Conservation (phyloP, 1,140 invertebrate genomes). For the Drosophila lacteicornis region DNA sequence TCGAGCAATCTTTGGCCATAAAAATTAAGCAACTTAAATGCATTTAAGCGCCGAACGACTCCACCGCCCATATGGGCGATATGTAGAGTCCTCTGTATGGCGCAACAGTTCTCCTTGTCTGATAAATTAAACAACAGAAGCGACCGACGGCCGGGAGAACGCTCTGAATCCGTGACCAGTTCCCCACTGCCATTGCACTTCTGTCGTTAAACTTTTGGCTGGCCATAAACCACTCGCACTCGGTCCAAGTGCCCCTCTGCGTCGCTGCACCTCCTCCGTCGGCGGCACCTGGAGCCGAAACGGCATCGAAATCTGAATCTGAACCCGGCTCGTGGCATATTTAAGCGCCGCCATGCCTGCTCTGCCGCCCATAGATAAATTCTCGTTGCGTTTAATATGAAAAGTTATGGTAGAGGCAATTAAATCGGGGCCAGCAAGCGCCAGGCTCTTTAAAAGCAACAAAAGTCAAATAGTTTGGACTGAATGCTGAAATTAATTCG, state of each 20-base stretch:
- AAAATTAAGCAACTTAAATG: conserved; percentile 75
- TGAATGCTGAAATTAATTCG: conserved; percentile 18
- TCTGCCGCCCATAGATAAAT: conserved; percentile 77
- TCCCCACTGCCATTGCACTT: conserved; percentile 42
- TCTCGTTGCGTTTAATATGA: conserved; percentile 74
- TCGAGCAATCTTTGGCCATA: conserved; percentile 35
- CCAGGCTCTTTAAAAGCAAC: conserved; percentile 45
- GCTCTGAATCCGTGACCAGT: conserved; percentile 43
- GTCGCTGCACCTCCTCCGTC: neutral
- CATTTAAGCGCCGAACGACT: conserved; percentile 71
- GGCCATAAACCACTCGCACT: conserved; percentile 67
- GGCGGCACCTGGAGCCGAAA: conserved; percentile 46
- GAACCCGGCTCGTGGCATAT: conserved; percentile 66
- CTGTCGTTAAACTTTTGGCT: conserved; percentile 60
- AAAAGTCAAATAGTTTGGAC: conserved; percentile 15
- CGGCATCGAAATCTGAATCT: conserved; percentile 28
- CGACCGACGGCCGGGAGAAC: conserved; percentile 16
- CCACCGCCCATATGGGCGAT: conserved; percentile 15
- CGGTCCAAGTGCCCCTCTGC: conserved; percentile 15
- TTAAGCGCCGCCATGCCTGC: conserved; percentile 70
- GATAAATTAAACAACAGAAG: conserved; percentile 76
- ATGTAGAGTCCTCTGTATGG: conserved; percentile 19
- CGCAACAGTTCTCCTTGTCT: conserved; percentile 73
- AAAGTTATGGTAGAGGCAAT: conserved; percentile 73
- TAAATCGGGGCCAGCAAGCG: conserved; percentile 44